Base-by-base conservation (phyloP, 2,888 invertebrate species). In the Caenorhabditis imperialis region DNA sequence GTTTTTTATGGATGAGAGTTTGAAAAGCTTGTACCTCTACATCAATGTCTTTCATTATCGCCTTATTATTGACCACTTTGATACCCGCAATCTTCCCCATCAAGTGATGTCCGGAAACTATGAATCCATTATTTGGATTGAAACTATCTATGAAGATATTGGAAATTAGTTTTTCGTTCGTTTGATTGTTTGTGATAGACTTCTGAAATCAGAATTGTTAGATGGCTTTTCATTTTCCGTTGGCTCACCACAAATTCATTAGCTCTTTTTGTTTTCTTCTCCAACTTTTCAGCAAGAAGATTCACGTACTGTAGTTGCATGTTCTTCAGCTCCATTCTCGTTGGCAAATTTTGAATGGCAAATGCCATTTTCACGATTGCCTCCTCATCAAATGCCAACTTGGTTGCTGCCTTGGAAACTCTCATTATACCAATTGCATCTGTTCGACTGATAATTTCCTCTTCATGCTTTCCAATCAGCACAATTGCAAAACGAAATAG, bases 361-460 rank as follows among this genome's bases (percentile, higher is more conserved):
- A 65, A 75, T 6, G 75, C 75, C 53, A 60, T 55, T 70, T 75
- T 54, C 57, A 89, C 85, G 5, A 90, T 85, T 10, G 89, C 90
- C 62, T 91, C 90, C n/a, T 89, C 87, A 82, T 91, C 91, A 79
- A 88, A 90, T 2, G 89, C 88, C 47, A 90, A 85, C 75, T 88
- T 89, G 20, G 90, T 89, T 16, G 89, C 89, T 16, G 89, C 88
- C 80, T 91, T 91, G 16, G 91, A 88, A 37, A 90, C 89, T 70
- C 89, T 88, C 89, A 91, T 90, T 27, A 91, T 89, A 38, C 89
- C 89, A 76, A 91, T 90, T 0, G 90, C 90, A 81, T 91, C 90
- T 5, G 60, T 70, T 47, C 75, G 48, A 63, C 67, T 61, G 5
- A 75, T 60, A 18, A 80, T 80, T 60, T 80, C 80, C n/a, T 76